These are phyloP conservation scores for Formica exsecta DNA, from an alignment of 1,140 invertebrate genomes.

Conservation along the genomic window DNA sequence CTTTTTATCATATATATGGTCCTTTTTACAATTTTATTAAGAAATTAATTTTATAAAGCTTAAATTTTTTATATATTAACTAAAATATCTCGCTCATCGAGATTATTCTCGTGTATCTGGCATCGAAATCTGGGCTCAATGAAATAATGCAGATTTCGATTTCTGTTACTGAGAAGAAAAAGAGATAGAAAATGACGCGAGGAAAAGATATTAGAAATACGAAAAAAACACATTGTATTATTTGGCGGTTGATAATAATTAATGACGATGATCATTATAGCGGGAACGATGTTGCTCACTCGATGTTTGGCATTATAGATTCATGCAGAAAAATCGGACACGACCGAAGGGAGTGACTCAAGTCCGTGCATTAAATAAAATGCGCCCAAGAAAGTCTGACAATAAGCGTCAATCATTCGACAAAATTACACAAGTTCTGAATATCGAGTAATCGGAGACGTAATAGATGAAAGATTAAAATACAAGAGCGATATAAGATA, in stretches of 20 bases:
- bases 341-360: slow-evolving; percentile 27
- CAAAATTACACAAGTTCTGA: background rate
- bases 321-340: background rate
- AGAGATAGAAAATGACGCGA: slow-evolving; percentile 8
- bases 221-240: slow-evolving; percentile 9
- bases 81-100: background rate
- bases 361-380: slow-evolving; percentile 2
- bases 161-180: slow-evolving; percentile 13
- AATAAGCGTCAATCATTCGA: slow-evolving; percentile 44
- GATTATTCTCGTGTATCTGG: background rate
- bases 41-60: background rate
- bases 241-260: slow-evolving; percentile 47
- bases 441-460: slow-evolving; percentile 1
- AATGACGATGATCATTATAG: slow-evolving; percentile 48
- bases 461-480: slow-evolving; percentile 33
- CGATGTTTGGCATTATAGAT: slow-evolving; percentile 49
- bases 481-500: background rate
- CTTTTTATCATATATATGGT: background rate
- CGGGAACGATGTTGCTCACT: slow-evolving; percentile 54
- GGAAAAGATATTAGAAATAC: background rate
- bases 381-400: slow-evolving; percentile 40
- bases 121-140: slow-evolving; percentile 26
- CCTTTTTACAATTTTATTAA: background rate
- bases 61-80: background rate
- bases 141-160: slow-evolving; percentile 25